Evolutionary conservation across 1,140 invertebrate species (phyloP).

Genomic region (Drosophila tropicalis): DNA sequence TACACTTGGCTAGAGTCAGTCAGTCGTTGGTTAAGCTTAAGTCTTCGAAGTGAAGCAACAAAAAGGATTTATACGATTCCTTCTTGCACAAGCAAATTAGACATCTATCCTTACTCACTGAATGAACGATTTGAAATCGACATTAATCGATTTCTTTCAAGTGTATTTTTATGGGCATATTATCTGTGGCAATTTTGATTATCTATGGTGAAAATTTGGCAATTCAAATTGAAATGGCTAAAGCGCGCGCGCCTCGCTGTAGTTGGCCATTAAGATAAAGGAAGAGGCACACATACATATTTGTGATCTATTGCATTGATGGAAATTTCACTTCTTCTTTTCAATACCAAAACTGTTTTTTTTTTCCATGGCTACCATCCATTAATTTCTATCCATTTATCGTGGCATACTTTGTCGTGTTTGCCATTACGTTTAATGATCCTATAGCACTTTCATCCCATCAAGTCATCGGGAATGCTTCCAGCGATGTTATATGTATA

Average conservation of each 20-base stretch:
- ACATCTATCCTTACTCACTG: neutral
- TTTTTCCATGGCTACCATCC: neutral
- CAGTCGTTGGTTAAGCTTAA: slow-evolving; percentile 15
- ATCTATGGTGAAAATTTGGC: slow-evolving; percentile 9
- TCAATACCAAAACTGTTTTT: neutral
- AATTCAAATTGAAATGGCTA: slow-evolving; percentile 9
- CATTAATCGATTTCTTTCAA: neutral
- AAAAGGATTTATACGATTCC: slow-evolving; percentile 10
- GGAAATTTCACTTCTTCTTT: slow-evolving; percentile 35
- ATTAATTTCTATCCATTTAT: slow-evolving; percentile 43
- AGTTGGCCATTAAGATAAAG: slow-evolving; percentile 16
- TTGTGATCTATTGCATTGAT: slow-evolving; percentile 54
- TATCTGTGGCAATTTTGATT: neutral
- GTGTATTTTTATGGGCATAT: neutral
- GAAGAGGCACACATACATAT: slow-evolving; percentile 22
- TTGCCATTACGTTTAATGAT: slow-evolving; percentile 60
- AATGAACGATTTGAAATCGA: too few species aligned
- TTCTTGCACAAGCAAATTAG: neutral
- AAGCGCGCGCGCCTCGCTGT: too few species aligned
- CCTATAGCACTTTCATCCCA: slow-evolving; percentile 49
- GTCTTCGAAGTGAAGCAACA: neutral
- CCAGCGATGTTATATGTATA: slow-evolving; percentile 17
- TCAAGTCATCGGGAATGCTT: slow-evolving; percentile 33
- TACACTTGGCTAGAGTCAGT: slow-evolving; percentile 23
- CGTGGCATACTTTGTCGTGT: slow-evolving; percentile 56